Base-by-base conservation (phyloP, 2,888 invertebrate species). In the Timandra comae region DNA sequence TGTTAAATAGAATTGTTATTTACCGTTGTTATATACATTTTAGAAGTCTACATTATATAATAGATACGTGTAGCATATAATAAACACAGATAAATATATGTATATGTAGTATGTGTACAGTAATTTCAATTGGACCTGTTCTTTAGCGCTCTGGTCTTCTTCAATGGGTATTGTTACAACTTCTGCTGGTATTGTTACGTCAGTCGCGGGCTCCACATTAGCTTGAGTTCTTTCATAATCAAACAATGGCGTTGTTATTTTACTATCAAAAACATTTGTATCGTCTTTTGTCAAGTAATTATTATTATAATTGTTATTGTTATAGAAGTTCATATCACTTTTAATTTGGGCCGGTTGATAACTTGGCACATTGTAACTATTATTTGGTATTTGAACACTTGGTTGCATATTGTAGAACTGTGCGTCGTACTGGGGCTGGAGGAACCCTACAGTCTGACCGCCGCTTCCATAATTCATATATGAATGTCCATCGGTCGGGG, bases 111-210 rank as follows among this genome's bases (percentile, higher is more conserved):
- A 75, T 71, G 63, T 68, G 65, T 67, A 79, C 64, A 79, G 63
- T 76, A 75, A 76, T 70, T 76, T 78, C 61, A 75, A 63, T 68
- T 76, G 63, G 65, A 82, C 82, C 84, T 82, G 74, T 61, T 77
- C 63, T 48, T 65, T 70, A 59, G 56, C 52, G 59, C 55, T 46
- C 58, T 37, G 46, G 43, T 58, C 50, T 38, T 69, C 71, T 63
- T 68, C 70, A 34, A 53, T 42, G 32, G 43, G 43, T 33, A 59
- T 55, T 43, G 42, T 38, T 43, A 46, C 42, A 42, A 46, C 31
- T 35, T 43, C 46, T 24, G 49, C 32, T 35, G 34, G 32, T 26
- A 37, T 25, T 22, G 41, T 1, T 27, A 35, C 30, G 12, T 38
- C 35, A 22, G 35, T 24, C 7, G 29, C 7, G 6, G 27, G 27